Percentiles rank a stretch among this genome's conserved stretches.
phyloP scores from a whole-genome alignment of 2,888 invertebrate genomes.

The Thelaira solivaga region DNA sequence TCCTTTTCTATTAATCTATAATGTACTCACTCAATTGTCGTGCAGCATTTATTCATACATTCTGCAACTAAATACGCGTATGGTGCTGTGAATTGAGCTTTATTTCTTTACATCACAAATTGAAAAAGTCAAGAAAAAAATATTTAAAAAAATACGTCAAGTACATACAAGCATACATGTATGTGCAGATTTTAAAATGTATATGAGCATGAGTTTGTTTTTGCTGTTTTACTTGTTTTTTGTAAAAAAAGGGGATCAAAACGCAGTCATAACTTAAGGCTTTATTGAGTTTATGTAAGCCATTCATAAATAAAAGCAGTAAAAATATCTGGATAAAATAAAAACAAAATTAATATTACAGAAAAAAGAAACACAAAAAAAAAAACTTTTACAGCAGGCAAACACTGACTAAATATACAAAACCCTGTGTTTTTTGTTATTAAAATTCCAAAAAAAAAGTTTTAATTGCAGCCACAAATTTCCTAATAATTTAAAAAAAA shows the following conservation, averaged over 20 bases:
- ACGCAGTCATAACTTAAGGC: constrained; percentile 37
- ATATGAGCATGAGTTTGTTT: neutral
- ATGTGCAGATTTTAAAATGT: neutral
- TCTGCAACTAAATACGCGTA: neutral
- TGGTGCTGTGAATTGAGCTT: constrained; percentile 28
- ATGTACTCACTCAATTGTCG: neutral
- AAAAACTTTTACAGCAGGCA: no score
- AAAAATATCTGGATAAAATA: neutral
- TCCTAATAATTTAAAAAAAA: no score
- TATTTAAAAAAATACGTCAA: neutral
- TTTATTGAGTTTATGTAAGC: constrained; percentile 43
- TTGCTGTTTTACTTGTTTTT: neutral
- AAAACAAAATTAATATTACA: neutral
- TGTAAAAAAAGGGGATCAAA: constrained; percentile 35
- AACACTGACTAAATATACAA: no score
- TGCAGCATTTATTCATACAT: neutral
- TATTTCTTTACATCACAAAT: constrained; percentile 13
- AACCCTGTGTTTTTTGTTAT: no score
- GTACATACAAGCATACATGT: neutral
- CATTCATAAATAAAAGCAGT: constrained; percentile 34
- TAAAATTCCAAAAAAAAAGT: no score
- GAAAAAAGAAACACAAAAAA: neutral
- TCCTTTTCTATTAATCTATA: neutral
- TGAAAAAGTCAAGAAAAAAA: neutral
- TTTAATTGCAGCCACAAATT: no score